These are phyloP conservation scores for Strigops habroptila DNA, from an alignment of 2,113 vertebrate genomes.

Conservation along the genomic window DNA sequence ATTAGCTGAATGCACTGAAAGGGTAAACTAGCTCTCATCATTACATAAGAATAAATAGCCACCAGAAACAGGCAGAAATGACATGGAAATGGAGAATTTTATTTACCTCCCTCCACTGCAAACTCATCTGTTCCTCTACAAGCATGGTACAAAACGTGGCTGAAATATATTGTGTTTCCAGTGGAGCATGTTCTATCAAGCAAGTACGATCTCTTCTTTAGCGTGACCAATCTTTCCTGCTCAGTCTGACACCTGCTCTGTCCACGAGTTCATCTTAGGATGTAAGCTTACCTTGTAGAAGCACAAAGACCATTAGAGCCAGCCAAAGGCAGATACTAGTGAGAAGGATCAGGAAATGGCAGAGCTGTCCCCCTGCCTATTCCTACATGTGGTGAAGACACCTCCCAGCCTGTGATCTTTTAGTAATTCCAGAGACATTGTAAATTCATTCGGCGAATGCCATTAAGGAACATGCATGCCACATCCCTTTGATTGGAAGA, in stretches of 20 bases:
- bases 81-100: neutral
- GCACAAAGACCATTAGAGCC: neutral
- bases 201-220: neutral
- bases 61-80: neutral
- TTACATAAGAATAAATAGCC: neutral
- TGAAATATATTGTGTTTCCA: neutral
- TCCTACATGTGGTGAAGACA: neutral
- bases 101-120: neutral
- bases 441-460: neutral
- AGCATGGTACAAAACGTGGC: fast-evolving
- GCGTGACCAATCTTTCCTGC: neutral
- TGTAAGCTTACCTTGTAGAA: neutral
- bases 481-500: neutral
- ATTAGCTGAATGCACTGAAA: neutral
- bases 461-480: neutral
- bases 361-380: neutral
- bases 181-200: neutral
- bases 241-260: neutral
- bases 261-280: neutral
- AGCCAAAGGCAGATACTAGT: neutral
- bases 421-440: neutral
- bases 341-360: neutral
- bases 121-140: neutral
- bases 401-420: neutral
- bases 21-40: neutral